phyloP scores from a whole-genome alignment of 2,113 vertebrate species.

The Paramormyrops kingsleyae region DNA sequence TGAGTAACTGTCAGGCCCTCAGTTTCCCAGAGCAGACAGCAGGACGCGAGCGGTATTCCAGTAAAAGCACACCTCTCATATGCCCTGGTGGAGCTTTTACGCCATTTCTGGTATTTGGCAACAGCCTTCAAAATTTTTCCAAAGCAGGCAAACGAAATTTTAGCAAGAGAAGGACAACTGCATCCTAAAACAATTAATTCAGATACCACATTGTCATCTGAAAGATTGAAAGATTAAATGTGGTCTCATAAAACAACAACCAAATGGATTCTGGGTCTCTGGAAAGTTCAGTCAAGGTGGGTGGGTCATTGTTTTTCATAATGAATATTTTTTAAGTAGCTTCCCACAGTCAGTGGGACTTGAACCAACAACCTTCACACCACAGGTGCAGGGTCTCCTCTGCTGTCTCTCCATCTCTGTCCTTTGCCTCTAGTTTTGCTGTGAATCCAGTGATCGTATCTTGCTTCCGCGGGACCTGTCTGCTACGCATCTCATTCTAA shows the following conservation, averaged over 20 bases:
- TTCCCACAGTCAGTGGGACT: neutral
- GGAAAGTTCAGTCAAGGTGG: neutral
- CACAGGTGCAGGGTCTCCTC: neutral
- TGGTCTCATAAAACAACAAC: neutral
- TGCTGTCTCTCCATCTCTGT: neutral
- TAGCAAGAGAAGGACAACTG: neutral
- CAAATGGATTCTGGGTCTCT: neutral
- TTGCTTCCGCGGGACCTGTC: neutral
- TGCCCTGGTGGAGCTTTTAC: neutral
- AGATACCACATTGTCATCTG: neutral
- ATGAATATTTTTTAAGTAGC: neutral
- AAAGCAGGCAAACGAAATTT: neutral
- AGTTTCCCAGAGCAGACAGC: neutral
- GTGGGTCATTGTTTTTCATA: neutral
- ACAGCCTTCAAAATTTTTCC: neutral
- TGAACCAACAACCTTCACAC: neutral
- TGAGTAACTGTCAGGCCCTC: constrained; percentile 2
- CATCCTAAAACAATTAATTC: neutral
- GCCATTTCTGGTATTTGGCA: neutral
- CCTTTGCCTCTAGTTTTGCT: neutral
- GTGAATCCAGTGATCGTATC: neutral
- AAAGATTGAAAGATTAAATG: neutral
- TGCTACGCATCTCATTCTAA: neutral
- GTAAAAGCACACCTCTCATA: neutral
- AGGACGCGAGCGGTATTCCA: neutral